A percentile compares a stretch with the other conserved stretches of the same genome.
Conservation (phyloP, 2,113 vertebrate species). For the Pelecanus crispus region DNA sequence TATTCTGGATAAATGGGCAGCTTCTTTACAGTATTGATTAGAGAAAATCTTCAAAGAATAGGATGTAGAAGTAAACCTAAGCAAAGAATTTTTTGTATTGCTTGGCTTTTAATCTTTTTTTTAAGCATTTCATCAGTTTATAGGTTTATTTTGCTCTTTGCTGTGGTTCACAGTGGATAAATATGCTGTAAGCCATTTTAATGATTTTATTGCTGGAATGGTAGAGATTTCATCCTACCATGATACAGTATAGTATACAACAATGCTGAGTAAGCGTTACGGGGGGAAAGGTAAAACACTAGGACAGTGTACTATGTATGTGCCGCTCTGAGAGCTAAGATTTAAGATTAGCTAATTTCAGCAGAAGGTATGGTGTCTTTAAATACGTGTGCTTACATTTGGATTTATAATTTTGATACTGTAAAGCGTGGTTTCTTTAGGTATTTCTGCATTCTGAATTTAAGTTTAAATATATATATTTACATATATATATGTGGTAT, state of each 20-base stretch:
- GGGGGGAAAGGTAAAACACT: neutral
- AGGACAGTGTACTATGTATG: neutral
- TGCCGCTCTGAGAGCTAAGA: neutral
- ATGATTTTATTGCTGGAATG: neutral
- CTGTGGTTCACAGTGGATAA: neutral
- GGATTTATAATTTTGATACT: neutral
- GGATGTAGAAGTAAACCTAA: neutral
- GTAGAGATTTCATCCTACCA: neutral
- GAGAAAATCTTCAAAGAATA: neutral
- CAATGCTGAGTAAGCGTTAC: neutral
- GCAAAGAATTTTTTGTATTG: neutral
- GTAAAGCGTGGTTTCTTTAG: neutral
- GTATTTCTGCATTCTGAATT: conserved; percentile 7
- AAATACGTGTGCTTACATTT: neutral
- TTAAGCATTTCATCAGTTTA: neutral
- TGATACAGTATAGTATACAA: neutral
- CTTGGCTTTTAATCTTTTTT: neutral
- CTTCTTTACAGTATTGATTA: neutral
- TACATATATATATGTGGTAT: neutral
- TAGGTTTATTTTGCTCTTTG: neutral
- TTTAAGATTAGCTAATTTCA: neutral
- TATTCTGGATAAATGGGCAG: neutral
- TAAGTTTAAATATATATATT: neutral
- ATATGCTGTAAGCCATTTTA: neutral
- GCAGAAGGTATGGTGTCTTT: neutral